Percentiles rank a stretch among this genome's conserved stretches.
phyloP scores from a whole-genome alignment of 1,140 invertebrate genomes.

The Drosophila bifasciata region DNA sequence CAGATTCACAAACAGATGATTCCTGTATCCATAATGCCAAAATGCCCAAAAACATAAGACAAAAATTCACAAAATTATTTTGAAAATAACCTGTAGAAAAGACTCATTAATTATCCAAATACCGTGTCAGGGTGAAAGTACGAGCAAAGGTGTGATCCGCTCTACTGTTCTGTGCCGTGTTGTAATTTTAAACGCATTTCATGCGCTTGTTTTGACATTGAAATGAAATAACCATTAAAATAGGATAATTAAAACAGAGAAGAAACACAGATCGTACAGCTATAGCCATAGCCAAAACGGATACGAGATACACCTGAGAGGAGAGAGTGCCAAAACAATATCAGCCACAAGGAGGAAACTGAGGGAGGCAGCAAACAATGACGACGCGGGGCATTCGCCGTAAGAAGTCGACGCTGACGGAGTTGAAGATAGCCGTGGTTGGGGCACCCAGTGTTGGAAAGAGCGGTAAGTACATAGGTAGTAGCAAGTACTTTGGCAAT shows the following conservation, averaged over 20 bases:
- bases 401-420: constrained; percentile 94
- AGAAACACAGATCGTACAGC: constrained; percentile 33
- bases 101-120: constrained; percentile 53
- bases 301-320: constrained; percentile 49
- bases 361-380: constrained; percentile 83
- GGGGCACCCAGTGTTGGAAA: constrained; percentile 94
- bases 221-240: constrained; percentile 53
- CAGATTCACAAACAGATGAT: background rate
- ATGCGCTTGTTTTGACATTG: constrained; percentile 74
- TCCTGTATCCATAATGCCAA: constrained; percentile 24
- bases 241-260: constrained; percentile 60
- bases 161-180: background rate
- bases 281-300: constrained; percentile 21
- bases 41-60: constrained; percentile 39
- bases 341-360: constrained; percentile 7
- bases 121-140: constrained; percentile 6
- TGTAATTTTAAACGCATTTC: constrained; percentile 73
- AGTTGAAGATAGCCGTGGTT: constrained; percentile 94
- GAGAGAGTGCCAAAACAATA: background rate
- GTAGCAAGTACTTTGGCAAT: constrained; percentile 18
- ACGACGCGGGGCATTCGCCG: constrained; percentile 90
- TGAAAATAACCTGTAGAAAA: constrained; percentile 47
- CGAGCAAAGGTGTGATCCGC: constrained; percentile 35
- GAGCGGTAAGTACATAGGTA: constrained; percentile 90
- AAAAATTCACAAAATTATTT: constrained; percentile 37